Percentiles rank a stretch among this genome's conserved stretches.
Evolutionary conservation across 2,888 invertebrate genomes (phyloP).

Genomic region (Bombyx huttoni): DNA sequence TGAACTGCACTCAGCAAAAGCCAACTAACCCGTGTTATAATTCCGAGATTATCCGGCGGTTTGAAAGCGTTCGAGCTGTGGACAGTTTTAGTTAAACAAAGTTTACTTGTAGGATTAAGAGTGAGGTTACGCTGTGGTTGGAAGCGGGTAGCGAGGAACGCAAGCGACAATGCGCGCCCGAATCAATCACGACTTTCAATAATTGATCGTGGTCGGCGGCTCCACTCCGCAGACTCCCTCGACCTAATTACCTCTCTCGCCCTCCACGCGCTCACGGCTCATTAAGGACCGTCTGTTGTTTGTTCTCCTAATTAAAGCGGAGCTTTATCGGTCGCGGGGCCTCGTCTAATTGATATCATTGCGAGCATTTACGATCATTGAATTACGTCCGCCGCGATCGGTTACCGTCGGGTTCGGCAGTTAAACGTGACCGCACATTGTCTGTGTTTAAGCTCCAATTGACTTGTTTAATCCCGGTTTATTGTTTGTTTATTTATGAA

Average conservation of each 20-base stretch:
- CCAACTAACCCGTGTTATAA: background rate
- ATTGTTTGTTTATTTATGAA: slow-evolving; percentile 61
- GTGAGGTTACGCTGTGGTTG: slow-evolving; percentile 18
- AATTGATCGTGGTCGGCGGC: slow-evolving; percentile 51
- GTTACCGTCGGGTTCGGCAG: slow-evolving; percentile 52
- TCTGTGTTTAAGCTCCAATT: slow-evolving; percentile 54
- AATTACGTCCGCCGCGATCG: slow-evolving; percentile 62
- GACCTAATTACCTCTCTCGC: slow-evolving; percentile 62
- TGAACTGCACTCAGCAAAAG: background rate
- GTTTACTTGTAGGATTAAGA: slow-evolving; percentile 20
- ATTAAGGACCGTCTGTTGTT: slow-evolving; percentile 69
- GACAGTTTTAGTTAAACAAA: slow-evolving; percentile 14
- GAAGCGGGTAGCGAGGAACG: slow-evolving; percentile 4
- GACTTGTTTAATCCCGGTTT: slow-evolving; percentile 64
- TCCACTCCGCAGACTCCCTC: slow-evolving; percentile 35
- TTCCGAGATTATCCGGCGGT: background rate
- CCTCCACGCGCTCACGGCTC: slow-evolving; percentile 65
- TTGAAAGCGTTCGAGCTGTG: background rate
- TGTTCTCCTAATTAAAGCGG: slow-evolving; percentile 71
- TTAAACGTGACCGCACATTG: slow-evolving; percentile 68
- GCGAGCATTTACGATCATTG: slow-evolving; percentile 69
- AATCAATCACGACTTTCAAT: slow-evolving; percentile 64
- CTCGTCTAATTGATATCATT: slow-evolving; percentile 70
- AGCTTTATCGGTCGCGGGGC: slow-evolving; percentile 64
- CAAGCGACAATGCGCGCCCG: slow-evolving; percentile 12